Evolutionary conservation across 1,140 invertebrate genomes (phyloP), one percentile per base, ranked within the genome.

Genomic region (Cyclina sinensis): DNA sequence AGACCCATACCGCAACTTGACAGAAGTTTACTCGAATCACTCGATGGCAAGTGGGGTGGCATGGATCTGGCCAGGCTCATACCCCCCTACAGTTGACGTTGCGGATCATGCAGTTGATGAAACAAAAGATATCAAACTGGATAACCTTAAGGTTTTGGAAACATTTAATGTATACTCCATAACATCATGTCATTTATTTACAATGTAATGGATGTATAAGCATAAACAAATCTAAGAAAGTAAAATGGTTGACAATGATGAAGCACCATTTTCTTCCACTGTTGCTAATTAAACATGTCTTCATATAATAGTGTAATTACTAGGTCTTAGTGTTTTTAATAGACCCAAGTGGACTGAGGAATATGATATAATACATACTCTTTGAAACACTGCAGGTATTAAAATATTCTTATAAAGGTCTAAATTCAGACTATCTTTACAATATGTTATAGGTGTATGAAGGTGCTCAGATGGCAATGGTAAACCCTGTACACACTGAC

Each of bases 381-480:
- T n/a, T n/a, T n/a, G n/a, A n/a, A n/a, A n/a, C n/a, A n/a, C n/a
- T n/a, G n/a, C n/a, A n/a, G n/a, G n/a, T n/a, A n/a, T n/a, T n/a
- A n/a, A n/a, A n/a, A n/a, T n/a, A n/a, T n/a, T n/a, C n/a, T n/a
- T n/a, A n/a, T n/a, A n/a, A n/a, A n/a, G n/a, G n/a, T n/a, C n/a
- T n/a, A n/a, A n/a, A n/a, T n/a, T n/a, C n/a, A n/a, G n/a, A n/a
- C n/a, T n/a, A n/a, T n/a, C n/a, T n/a, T n/a, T n/a, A n/a, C 21
- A 9, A 9, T n/a, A 59, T 27, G 27, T 37, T 92, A 12, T 90
- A 94, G 68, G 83, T 93, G 16, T 93, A 92, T 73, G 82, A 92
- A 24, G 80, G 88, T 16, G 93, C 92, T n/a, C 92, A 91, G 43
- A 57, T 94, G 27, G 93, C 91, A 12, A 54, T 94, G 30, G 78